These are phyloP conservation scores for Mastigias papua DNA, from an alignment of 30 jellyfish, hydroid and myxozoan genomes.

Conservation along the genomic window DNA sequence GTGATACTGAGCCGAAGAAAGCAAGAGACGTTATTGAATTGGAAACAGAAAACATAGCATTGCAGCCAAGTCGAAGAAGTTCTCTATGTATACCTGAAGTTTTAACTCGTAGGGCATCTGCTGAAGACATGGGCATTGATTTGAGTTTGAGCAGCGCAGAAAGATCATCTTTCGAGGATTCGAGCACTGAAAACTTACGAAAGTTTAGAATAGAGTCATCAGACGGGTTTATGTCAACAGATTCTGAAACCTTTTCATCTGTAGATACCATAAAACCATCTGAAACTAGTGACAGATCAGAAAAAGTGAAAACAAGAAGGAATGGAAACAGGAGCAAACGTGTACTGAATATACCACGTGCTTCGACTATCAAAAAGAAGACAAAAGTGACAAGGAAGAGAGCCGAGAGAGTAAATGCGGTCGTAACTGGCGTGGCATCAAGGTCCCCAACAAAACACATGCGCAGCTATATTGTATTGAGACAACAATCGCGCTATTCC, in stretches of 20 bases:
- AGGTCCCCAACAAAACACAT: constrained; percentile 90
- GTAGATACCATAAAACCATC: background rate
- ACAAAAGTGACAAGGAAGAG: constrained; percentile 15
- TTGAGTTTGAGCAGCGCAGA: constrained; percentile 8
- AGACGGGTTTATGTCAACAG: background rate
- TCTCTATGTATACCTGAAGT: background rate
- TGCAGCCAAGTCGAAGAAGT: background rate
- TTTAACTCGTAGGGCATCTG: background rate
- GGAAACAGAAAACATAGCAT: background rate
- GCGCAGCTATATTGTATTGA: constrained; percentile 94
- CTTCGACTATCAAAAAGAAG: constrained; percentile 10
- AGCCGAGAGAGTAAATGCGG: constrained; percentile 17
- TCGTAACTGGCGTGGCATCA: constrained; percentile 14
- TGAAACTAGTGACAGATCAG: background rate
- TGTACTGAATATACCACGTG: constrained; percentile 21
- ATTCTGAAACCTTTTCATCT: background rate
- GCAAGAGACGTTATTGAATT: background rate
- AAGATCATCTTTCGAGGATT: background rate
- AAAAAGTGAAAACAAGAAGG: background rate
- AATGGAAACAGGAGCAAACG: background rate
- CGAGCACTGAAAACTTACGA: background rate
- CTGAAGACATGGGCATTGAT: constrained; percentile 46
- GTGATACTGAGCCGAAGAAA: background rate
- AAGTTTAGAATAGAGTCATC: background rate
- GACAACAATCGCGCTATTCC: constrained; percentile 88